These are phyloP conservation scores for Gibbula magus DNA, from an alignment of 2,888 invertebrate species.

Conservation along the genomic window DNA sequence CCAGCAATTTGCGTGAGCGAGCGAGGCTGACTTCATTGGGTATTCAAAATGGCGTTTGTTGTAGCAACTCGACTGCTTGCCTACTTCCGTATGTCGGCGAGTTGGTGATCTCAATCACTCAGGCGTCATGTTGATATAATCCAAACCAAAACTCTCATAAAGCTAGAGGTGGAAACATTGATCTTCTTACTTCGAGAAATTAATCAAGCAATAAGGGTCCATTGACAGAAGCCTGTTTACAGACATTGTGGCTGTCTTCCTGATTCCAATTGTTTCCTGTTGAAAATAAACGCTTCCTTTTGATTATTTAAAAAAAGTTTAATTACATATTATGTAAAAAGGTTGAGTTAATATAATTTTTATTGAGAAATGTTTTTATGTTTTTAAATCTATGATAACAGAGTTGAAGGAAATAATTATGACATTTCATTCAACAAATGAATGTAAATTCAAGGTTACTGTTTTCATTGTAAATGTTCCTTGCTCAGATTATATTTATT, in stretches of 20 bases:
- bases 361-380: too few species aligned
- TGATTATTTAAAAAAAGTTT: background rate
- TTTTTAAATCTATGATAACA: too few species aligned
- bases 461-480: too few species aligned
- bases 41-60: slow-evolving; percentile 65
- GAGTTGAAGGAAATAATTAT: too few species aligned
- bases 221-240: background rate
- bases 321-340: background rate
- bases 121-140: background rate
- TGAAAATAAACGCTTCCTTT: too few species aligned
- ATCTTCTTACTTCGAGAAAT: background rate
- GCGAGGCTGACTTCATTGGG: background rate
- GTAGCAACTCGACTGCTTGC: slow-evolving; percentile 59
- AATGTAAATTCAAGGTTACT: too few species aligned
- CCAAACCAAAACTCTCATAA: background rate
- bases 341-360: too few species aligned
- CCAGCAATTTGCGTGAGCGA: background rate
- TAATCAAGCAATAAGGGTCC: background rate
- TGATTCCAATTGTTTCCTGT: too few species aligned
- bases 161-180: background rate
- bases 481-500: too few species aligned
- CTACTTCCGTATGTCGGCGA: slow-evolving; percentile 47
- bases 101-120: background rate
- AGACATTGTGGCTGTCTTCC: background rate
- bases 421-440: too few species aligned